Base-by-base conservation (phyloP, 1,140 invertebrate genomes). In the Chelonus insularis region DNA sequence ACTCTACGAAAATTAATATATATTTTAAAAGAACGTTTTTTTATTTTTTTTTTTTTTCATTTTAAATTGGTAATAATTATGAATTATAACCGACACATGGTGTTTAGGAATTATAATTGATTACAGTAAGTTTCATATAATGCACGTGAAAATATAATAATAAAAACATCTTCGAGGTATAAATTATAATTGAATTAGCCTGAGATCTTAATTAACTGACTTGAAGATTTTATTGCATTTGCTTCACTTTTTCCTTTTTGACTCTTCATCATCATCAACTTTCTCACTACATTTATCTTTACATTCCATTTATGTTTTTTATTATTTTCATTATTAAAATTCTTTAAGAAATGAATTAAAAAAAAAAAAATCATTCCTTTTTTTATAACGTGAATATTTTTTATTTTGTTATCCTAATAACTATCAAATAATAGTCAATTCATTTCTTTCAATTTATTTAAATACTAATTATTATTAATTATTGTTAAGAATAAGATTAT, bases 131-230 rank as follows among this genome's bases (percentile, higher is more conserved):
- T n/a, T n/a, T n/a, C 20, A 5, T 12, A 5, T 39, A 4, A 12
- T 12, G 8, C 51, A 37, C 34, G 29, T 16, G 14, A 12, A 12
- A 36, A 36, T 37, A 37, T 32, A 54, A 52, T 21, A 18, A n/a
- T 32, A 4, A 18, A 18, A 37, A 4, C 29, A 36, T 20, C 23
- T 14, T 8, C 61, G 51, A 64, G 65, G 68, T 69, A 73, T 67
- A 65, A 73, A 75, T 75, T 75, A 75, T 75, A 69, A 75, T 74
- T 68, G 70, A 73, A 75, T 75, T 74, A 74, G 65, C 64, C 52
- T 62, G 68, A 74, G 63, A 57, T 72, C 68, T 73, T 67, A 73
- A 75, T 75, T 70, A 69, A 64, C 23, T 61, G 14, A 37, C 7
- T 21, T 29, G 18, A 54, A 54, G 32, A 34, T 54, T 51, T 51